Evolutionary conservation across 2,797 vertebrate species (phyloP), one percentile per base, ranked within the genome.

Genomic region (Sebastes glaucus): DNA sequence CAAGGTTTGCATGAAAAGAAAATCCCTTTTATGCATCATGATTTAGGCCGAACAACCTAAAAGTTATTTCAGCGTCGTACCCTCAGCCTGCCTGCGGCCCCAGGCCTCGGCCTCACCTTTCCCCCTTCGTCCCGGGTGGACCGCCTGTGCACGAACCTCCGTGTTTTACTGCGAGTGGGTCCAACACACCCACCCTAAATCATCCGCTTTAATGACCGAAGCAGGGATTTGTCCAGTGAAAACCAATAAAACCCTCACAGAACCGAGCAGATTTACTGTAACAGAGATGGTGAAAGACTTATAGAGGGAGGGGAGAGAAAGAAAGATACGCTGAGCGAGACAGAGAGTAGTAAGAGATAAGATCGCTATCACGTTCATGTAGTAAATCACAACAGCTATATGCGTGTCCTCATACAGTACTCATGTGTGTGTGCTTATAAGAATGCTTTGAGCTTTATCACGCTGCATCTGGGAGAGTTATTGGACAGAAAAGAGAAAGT

Each of bases 221-320:
- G 79, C 62, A 63, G 57, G 52, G 81, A 91, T 81, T 82, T 57
- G 71, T 74, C 52, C 62, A 68, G 52, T 55, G 62, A 88, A 85
- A 90, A 79, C 49, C 80, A 88, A 91, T 93, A 92, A 93, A 94
- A 89, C 7, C 56, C 78, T 89, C 78, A 61, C 52, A 74, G 78
- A 77, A 38, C 5, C 2, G 28, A 80, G 56, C 46, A 83, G 92
- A 90, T 93, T 92, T 93, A 94, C 82, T 75, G 11, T 74, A 76
- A 49, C 55, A 68, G 81, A 68, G 35, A 74, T 7, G 2, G 57
- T 23, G 30, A 77, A 75, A 78, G 60, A 82, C 32, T 3, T 18
- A 77, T 70, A 32, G 65, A 64, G 38, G 16, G 14, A 18, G 42
- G 16, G 52, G 78, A 49, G 65, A 22, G 33, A 32, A 35, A 55